Percentiles rank a stretch among this genome's conserved stretches.
phyloP scores from a whole-genome alignment of 2,888 invertebrate species.

The Rugalucina vietnamica region DNA sequence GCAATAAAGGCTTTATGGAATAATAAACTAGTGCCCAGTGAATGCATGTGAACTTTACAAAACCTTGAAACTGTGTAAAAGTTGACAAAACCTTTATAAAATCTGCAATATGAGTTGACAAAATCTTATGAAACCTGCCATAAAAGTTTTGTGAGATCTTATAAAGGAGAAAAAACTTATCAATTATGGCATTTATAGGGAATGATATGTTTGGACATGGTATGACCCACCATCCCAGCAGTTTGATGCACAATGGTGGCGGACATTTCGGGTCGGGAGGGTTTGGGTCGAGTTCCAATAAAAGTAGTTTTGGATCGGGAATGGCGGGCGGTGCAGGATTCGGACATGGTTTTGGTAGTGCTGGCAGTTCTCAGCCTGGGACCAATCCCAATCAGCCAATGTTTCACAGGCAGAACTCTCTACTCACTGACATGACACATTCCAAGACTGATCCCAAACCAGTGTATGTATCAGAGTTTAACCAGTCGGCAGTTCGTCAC shows the following conservation, averaged over 20 bases:
- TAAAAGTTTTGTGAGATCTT: too few species aligned
- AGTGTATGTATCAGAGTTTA: slow-evolving; percentile 40
- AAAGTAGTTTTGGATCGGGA: slow-evolving; percentile 23
- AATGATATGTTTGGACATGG: slow-evolving; percentile 55
- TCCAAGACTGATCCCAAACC: slow-evolving; percentile 52
- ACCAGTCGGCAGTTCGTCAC: slow-evolving; percentile 35
- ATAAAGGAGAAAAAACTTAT: background rate
- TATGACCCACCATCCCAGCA: slow-evolving; percentile 20
- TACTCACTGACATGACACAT: slow-evolving; percentile 57
- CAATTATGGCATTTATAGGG: slow-evolving; percentile 47
- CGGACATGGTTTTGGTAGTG: background rate
- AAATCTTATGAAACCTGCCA: too few species aligned
- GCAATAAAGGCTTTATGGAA: too few species aligned
- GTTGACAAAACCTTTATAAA: too few species aligned
- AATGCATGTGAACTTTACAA: too few species aligned
- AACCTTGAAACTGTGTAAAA: too few species aligned
- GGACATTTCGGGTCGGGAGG: slow-evolving; percentile 16
- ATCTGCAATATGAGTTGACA: too few species aligned
- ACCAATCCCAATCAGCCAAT: slow-evolving; percentile 14
- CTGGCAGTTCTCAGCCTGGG: background rate
- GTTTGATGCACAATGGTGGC: background rate
- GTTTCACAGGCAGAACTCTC: slow-evolving; percentile 47
- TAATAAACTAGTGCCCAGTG: too few species aligned
- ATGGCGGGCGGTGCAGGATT: slow-evolving; percentile 14
- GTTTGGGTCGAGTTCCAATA: background rate